Conservation (phyloP, 2,113 vertebrate species). For the Mastomys natalensis region DNA sequence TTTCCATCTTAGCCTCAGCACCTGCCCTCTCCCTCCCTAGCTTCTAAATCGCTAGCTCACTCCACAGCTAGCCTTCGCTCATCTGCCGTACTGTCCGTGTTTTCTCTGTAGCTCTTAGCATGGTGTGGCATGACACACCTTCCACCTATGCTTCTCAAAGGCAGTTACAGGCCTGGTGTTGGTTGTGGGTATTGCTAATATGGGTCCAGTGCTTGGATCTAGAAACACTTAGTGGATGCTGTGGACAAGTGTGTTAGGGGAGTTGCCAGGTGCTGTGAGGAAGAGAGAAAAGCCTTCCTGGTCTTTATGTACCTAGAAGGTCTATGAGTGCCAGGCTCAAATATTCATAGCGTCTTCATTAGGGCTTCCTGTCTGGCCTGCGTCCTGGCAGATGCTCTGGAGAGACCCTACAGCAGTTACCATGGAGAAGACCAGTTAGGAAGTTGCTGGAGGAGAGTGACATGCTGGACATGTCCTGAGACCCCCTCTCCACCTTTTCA, state of each 20-base stretch:
- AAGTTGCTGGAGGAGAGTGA: background rate
- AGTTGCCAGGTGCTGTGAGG: background rate
- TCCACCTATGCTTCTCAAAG: fast-evolving
- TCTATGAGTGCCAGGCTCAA: background rate
- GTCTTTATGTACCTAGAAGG: fast-evolving
- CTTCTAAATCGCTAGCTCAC: fast-evolving
- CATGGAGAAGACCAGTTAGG: fast-evolving
- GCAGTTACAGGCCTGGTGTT: too few relatives aligned
- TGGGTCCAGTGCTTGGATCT: background rate
- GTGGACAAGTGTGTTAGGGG: fast-evolving
- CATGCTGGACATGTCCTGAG: fast-evolving
- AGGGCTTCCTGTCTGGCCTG: background rate
- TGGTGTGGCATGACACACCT: fast-evolving
- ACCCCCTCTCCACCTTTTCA: fast-evolving
- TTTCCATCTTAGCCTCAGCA: too few relatives aligned
- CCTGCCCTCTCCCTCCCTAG: background rate
- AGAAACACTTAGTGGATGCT: fast-evolving
- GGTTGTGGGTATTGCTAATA: background rate
- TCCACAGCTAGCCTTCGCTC: fast-evolving
- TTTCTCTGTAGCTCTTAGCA: fast-evolving
- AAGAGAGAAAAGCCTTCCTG: fast-evolving
- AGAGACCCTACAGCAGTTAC: fast-evolving
- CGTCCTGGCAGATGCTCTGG: too few relatives aligned
- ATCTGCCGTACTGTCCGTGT: fast-evolving
- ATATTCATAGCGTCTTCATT: background rate